Percentiles rank a stretch among this genome's conserved stretches.
Conservation (phyloP, 2,113 vertebrate genomes). For the Meles meles region DNA sequence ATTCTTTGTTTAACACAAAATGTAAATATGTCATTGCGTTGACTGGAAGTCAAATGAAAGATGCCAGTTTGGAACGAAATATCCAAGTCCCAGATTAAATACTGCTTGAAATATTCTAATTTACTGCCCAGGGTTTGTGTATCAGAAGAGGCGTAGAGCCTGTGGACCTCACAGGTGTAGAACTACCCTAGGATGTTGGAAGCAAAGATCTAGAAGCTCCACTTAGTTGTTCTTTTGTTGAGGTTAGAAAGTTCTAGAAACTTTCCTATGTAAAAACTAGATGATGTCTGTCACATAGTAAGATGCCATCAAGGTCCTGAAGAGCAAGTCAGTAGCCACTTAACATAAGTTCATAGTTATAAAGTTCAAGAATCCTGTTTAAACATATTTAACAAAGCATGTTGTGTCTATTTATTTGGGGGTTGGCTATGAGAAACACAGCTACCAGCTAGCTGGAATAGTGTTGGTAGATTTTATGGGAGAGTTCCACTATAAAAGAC, state of each 20-base stretch:
- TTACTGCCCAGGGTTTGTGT: not conserved
- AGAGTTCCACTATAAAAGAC: not conserved
- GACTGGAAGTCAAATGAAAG: constrained; percentile 46
- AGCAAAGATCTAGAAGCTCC: not conserved
- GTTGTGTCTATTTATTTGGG: not conserved
- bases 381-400: not conserved
- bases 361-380: not conserved
- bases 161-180: not conserved
- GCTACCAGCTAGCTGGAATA: not conserved
- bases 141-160: not conserved
- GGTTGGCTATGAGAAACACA: not conserved
- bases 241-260: not conserved
- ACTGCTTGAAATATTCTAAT: constrained; percentile 13
- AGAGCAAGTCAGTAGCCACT: not conserved
- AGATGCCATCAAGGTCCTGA: not conserved
- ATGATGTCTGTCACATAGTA: not conserved
- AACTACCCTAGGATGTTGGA: not conserved
- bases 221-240: not conserved
- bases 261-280: not conserved
- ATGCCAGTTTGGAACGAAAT: constrained; percentile 43
- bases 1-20: constrained; percentile 61
- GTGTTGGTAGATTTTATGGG: not conserved
- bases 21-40: constrained; percentile 65
- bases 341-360: not conserved
- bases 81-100: constrained; percentile 46